A percentile compares a stretch with the other conserved stretches of the same genome.
These are phyloP conservation scores for Pachypanchax playfairii DNA, from an alignment of 2,113 vertebrate genomes.

Conservation along the genomic window DNA sequence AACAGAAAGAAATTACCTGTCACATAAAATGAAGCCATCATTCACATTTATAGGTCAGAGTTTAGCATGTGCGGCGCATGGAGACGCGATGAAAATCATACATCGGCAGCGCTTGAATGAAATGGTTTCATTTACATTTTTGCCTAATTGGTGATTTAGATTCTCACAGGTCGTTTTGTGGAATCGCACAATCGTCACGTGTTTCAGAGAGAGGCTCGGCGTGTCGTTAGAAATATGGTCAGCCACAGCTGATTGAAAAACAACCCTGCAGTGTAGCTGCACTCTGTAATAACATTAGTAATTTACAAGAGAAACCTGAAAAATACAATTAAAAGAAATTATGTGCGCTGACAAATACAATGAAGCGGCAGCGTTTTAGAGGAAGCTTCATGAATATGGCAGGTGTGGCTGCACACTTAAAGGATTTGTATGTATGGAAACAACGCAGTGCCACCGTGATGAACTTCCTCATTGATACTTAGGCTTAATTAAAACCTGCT, in stretches of 20 bases:
- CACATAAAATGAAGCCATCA: constrained; percentile 25
- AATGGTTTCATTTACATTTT: too few relatives aligned
- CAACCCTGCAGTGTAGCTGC: constrained; percentile 6
- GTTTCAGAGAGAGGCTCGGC: constrained; percentile 4
- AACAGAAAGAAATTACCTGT: constrained; percentile 17
- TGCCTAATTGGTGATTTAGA: constrained; percentile 7
- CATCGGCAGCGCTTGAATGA: too few relatives aligned
- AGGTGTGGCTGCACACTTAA: constrained; percentile 38
- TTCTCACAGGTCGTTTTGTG: too few relatives aligned
- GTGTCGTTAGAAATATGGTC: constrained; percentile 4
- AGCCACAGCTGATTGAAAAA: not conserved
- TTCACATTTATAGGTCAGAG: constrained; percentile 1
- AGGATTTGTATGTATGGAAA: constrained; percentile 71
- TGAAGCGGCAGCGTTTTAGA: too few relatives aligned
- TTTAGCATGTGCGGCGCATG: not conserved
- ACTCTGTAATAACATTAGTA: constrained; percentile 30
- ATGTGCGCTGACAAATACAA: too few relatives aligned
- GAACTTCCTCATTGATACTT: constrained; percentile 75
- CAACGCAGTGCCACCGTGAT: constrained; percentile 61
- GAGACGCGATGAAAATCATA: constrained; percentile 1
- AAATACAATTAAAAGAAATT: constrained; percentile 28
- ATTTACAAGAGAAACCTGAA: constrained; percentile 38
- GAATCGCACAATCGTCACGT: not conserved
- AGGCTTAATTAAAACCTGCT: constrained; percentile 71
- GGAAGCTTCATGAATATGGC: not conserved